These are phyloP conservation scores for Tryphoninae sp. DNA, from an alignment of 2,888 invertebrate genomes.

Conservation along the genomic window DNA sequence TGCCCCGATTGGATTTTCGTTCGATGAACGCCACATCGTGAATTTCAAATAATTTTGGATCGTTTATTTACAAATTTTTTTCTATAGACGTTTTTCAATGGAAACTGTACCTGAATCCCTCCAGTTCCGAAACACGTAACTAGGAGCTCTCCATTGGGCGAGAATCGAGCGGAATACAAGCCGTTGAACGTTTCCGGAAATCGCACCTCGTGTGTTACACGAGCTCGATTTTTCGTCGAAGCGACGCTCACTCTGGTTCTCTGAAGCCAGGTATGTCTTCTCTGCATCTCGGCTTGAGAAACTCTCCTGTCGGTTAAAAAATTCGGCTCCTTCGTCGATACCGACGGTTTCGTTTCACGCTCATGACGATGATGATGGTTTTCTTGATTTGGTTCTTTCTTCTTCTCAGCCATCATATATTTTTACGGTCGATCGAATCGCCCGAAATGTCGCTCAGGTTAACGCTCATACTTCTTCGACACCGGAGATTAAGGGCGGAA, in stretches of 20 bases:
- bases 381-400: constrained; percentile 20
- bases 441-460: neutral
- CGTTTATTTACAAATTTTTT: too few species aligned
- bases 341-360: constrained; percentile 35
- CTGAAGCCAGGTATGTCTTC: constrained; percentile 68
- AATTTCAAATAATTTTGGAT: too few species aligned
- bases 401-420: constrained; percentile 40
- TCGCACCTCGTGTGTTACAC: constrained; percentile 70
- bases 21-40: too few species aligned
- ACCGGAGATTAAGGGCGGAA: neutral
- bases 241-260: constrained; percentile 64
- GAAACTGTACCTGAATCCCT: constrained; percentile 82
- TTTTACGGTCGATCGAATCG: neutral
- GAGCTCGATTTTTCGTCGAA: constrained; percentile 64
- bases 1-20: constrained; percentile 44
- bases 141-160: constrained; percentile 81
- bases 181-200: constrained; percentile 76
- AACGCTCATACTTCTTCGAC: neutral
- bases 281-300: constrained; percentile 66
- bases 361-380: constrained; percentile 41
- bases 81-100: neutral
- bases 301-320: constrained; percentile 67
- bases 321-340: constrained; percentile 39
- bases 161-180: constrained; percentile 80
- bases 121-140: constrained; percentile 83